Evolutionary conservation across 1,140 invertebrate species (phyloP).

Genomic region (Chelonus insularis): DNA sequence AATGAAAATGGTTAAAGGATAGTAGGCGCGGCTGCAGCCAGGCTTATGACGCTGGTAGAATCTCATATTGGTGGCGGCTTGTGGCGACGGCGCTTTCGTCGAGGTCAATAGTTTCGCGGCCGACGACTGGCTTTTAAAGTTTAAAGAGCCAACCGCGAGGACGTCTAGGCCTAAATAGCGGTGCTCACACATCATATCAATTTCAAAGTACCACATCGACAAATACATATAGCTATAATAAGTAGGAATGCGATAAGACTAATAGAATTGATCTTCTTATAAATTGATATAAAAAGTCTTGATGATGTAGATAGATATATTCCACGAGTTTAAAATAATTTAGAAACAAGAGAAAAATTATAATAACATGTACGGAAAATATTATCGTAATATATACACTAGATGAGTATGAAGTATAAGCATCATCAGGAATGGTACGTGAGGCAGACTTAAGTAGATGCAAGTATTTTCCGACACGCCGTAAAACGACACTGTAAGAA

Average conservation of each 20-base stretch:
- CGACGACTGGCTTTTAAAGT: constrained; percentile 53
- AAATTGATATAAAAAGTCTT: not conserved
- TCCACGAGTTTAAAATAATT: too few relatives aligned
- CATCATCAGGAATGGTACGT: too few relatives aligned
- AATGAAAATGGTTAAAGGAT: too few relatives aligned
- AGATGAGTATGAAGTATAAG: too few relatives aligned
- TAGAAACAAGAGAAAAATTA: constrained; percentile 1
- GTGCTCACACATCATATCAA: constrained; percentile 7
- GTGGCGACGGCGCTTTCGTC: constrained; percentile 9
- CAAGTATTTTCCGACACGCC: constrained; percentile 11
- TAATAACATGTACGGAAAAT: too few relatives aligned
- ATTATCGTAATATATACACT: too few relatives aligned
- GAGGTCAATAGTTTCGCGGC: constrained; percentile 44
- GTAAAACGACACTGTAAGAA: constrained; percentile 3
- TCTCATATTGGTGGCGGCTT: not conserved
- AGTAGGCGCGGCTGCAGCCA: too few relatives aligned
- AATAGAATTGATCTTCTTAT: constrained; percentile 6
- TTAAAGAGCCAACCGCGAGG: constrained; percentile 52
- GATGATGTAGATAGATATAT: not conserved
- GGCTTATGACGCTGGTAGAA: not conserved
- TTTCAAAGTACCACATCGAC: not conserved
- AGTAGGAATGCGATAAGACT: not conserved
- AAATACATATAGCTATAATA: constrained; percentile 1
- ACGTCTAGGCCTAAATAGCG: constrained; percentile 13
- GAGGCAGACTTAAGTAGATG: not conserved